Percentiles rank a stretch among this genome's conserved stretches.
phyloP scores from a whole-genome alignment of 1,140 invertebrate genomes.

The Neodiprion fabricii region DNA sequence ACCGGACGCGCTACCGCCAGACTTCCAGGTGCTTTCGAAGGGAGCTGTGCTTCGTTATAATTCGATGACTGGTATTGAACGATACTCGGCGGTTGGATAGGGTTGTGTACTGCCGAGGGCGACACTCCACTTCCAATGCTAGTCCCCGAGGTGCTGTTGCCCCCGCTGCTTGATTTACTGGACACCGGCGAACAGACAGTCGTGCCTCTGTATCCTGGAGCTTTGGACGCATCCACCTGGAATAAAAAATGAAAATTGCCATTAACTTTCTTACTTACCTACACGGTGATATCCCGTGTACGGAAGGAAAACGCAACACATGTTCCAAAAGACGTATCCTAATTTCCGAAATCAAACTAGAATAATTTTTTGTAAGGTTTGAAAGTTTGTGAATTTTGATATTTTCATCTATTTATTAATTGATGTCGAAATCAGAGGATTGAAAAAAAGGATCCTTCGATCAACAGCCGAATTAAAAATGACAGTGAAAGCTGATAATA shows the following conservation, averaged over 20 bases:
- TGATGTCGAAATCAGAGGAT: too few species aligned
- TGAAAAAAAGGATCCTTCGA: too few species aligned
- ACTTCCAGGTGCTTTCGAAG: constrained; percentile 50
- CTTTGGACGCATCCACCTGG: constrained; percentile 79
- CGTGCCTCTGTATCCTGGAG: constrained; percentile 78
- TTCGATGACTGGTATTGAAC: constrained; percentile 47
- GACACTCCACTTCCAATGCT: constrained; percentile 34
- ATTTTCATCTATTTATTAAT: too few species aligned
- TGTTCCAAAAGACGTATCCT: too few species aligned
- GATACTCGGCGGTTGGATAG: constrained; percentile 39
- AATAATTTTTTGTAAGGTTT: too few species aligned
- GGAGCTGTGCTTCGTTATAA: constrained; percentile 43
- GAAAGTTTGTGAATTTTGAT: too few species aligned
- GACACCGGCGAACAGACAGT: constrained; percentile 76
- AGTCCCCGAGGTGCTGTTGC: constrained; percentile 29
- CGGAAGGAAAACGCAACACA: too few species aligned
- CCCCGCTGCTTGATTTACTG: constrained; percentile 58
- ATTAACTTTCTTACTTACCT: neutral
- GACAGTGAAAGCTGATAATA: too few species aligned
- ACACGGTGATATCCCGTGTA: neutral
- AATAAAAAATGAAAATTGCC: constrained; percentile 19
- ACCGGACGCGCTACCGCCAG: constrained; percentile 52
- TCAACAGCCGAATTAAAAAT: too few species aligned
- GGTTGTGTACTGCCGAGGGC: constrained; percentile 45
- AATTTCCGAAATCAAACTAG: too few species aligned